A percentile compares a stretch with the other conserved stretches of the same genome.
These are phyloP conservation scores for Oncorhynchus nerka DNA, from an alignment of 2,113 vertebrate genomes.

Conservation along the genomic window DNA sequence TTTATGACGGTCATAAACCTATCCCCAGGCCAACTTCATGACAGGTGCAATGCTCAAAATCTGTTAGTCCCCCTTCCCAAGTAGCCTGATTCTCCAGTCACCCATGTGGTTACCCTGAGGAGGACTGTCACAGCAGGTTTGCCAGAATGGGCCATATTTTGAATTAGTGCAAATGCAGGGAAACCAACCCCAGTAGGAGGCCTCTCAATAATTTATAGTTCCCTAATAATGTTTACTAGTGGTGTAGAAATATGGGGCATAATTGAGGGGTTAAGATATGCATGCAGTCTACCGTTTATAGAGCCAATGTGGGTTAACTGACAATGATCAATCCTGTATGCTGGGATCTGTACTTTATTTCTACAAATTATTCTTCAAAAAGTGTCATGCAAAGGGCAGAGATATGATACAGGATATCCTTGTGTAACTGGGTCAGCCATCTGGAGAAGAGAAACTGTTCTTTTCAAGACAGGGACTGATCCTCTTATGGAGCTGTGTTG, in stretches of 20 bases:
- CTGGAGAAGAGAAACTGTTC: slow-evolving; percentile 6
- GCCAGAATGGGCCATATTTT: background rate
- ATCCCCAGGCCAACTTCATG: too few species aligned
- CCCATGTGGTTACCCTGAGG: background rate
- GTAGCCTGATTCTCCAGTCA: background rate
- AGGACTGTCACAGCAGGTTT: background rate
- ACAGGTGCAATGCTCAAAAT: too few species aligned
- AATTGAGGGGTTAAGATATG: too few species aligned
- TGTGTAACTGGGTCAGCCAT: slow-evolving; percentile 10
- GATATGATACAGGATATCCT: background rate
- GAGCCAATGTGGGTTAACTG: too few species aligned
- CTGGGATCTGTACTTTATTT: too few species aligned
- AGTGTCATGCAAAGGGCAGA: background rate
- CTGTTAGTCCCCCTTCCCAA: too few species aligned
- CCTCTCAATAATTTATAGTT: background rate
- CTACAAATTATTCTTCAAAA: too few species aligned
- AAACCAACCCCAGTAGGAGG: background rate
- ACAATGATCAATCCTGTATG: too few species aligned
- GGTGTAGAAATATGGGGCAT: background rate
- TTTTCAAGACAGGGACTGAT: slow-evolving; percentile 2
- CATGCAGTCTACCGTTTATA: too few species aligned
- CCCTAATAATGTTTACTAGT: background rate
- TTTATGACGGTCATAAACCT: too few species aligned
- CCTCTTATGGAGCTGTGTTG: background rate
- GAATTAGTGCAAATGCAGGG: background rate